phyloP scores from a whole-genome alignment of 2,888 invertebrate species.

The Anoplius nigerrimus region DNA sequence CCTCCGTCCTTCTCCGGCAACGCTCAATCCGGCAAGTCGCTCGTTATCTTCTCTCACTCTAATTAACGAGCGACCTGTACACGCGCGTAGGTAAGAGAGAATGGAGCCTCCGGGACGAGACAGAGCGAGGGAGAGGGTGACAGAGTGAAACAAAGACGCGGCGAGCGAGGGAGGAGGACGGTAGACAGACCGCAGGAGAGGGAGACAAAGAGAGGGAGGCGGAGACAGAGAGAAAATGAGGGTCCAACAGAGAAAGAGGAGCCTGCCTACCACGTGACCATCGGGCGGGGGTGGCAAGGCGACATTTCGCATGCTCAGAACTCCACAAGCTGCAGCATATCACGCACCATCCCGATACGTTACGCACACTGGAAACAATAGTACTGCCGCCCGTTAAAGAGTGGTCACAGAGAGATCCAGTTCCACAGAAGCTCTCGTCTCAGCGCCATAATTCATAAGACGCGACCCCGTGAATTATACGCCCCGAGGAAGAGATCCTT shows the following conservation, averaged over 20 bases:
- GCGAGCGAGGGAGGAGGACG: conserved; percentile 15
- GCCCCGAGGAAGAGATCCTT: no score
- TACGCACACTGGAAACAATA: conserved; percentile 8
- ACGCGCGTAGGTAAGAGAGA: conserved; percentile 14
- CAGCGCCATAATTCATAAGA: no score
- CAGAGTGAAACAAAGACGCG: conserved; percentile 5
- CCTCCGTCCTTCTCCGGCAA: conserved; percentile 27
- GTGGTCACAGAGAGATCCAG: neutral
- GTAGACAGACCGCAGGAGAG: conserved; percentile 10
- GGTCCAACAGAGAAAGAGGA: conserved; percentile 30
- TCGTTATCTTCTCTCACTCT: conserved; percentile 44
- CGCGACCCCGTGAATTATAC: no score
- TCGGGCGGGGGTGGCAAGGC: conserved; percentile 71
- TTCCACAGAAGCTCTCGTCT: neutral
- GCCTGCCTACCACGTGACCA: conserved; percentile 67
- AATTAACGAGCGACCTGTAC: conserved; percentile 55
- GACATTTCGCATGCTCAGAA: conserved; percentile 74
- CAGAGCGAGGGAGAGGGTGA: neutral
- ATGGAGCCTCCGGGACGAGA: conserved; percentile 11
- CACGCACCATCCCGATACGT: conserved; percentile 40
- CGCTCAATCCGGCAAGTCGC: conserved; percentile 24
- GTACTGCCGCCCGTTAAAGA: neutral
- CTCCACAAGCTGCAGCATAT: conserved; percentile 69
- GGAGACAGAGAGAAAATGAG: conserved; percentile 7
- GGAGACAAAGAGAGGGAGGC: conserved; percentile 13